Base-by-base conservation (phyloP, 1,140 invertebrate genomes). In the Drosophila rufa region DNA sequence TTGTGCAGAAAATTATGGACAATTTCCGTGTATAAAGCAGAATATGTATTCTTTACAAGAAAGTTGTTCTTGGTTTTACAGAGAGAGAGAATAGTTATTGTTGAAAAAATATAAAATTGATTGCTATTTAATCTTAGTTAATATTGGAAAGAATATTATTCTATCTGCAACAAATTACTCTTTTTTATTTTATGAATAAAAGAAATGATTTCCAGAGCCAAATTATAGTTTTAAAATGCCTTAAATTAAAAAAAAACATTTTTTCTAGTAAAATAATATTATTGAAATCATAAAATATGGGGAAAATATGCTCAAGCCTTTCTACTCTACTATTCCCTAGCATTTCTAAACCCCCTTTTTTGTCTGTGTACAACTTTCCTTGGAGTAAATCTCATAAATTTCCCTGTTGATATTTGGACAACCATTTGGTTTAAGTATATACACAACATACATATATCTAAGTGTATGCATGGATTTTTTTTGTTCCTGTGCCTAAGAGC, bases 401-500 rank as follows among this genome's bases (percentile, higher is more conserved):
- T 83, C 42, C 38, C 43, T 61, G 60, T 66, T 76, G 47, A 64
- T 71, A 55, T 71, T 83, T 76, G 48, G 79, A 61, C 70, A 75
- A 67, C 47, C 70, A 66, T 81, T 85, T 64, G 66, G 66, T 58
- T 55, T 36, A 50, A 74, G 73, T 58, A 81, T 69, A 81, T 75
- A 66, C 74, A 82, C 60, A 48, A 71, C 56, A 56, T 67, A 40
- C 42, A 15, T 17, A 30, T 43, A 42, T 46, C 19, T 60, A 58
- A 22, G 30, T 56, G 38, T 71, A 73, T 65, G 15, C 59, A 45
- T 43, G 62, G 7, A 33, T 30, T 64, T 62, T 27, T 30, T 58
- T 43, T 58, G 55, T 69, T 48, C 48, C 75, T 77, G 64, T 69
- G 60, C 59, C 80, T 80, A 87, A 83, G 67, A 82, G 83, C 71